A percentile compares a stretch with the other conserved stretches of the same genome.
Conservation (phyloP, 2,888 invertebrate genomes). For the Incurvaria masculella region DNA sequence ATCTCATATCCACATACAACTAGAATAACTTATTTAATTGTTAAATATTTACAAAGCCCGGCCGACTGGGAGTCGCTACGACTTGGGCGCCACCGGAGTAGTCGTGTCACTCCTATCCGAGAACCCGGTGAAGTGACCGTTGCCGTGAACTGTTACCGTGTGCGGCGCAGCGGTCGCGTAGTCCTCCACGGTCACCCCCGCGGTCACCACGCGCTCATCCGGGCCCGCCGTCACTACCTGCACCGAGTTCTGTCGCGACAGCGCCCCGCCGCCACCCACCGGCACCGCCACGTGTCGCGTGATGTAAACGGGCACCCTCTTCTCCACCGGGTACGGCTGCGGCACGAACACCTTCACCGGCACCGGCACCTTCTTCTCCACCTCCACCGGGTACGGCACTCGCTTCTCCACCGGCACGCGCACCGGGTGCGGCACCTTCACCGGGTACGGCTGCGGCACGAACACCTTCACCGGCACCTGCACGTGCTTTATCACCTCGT, state of each 20-base stretch:
- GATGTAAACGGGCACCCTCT: conserved; percentile 32
- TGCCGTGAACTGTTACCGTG: conserved; percentile 32
- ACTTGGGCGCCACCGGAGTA: conserved; percentile 5
- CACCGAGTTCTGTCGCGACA: not conserved
- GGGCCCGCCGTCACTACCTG: not conserved
- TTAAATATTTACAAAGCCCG: conserved; percentile 6
- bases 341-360: conserved; percentile 21
- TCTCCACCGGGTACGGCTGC: conserved; percentile 35
- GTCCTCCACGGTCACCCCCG: conserved; percentile 4
- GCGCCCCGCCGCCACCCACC: conserved; percentile 24
- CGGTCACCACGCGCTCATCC: conserved; percentile 9
- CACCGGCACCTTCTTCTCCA: conserved; percentile 45
- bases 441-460: conserved; percentile 47
- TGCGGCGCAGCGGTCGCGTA: conserved; percentile 22
- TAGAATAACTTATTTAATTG: conserved; percentile 26
- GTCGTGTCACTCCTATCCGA: conserved; percentile 32
- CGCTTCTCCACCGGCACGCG: conserved; percentile 30
- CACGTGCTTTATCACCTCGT: conserved; percentile 42
- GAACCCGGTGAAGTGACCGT: conserved; percentile 32
- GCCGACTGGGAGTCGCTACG: not conserved
- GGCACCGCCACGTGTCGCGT: conserved; percentile 33
- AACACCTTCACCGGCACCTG: conserved; percentile 32
- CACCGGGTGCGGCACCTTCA: conserved; percentile 52
- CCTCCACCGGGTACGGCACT: conserved; percentile 32
- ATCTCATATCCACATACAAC: conserved; percentile 22